phyloP scores from a whole-genome alignment of 92 coral and sea anemone species.

The Palythoa grandis region DNA sequence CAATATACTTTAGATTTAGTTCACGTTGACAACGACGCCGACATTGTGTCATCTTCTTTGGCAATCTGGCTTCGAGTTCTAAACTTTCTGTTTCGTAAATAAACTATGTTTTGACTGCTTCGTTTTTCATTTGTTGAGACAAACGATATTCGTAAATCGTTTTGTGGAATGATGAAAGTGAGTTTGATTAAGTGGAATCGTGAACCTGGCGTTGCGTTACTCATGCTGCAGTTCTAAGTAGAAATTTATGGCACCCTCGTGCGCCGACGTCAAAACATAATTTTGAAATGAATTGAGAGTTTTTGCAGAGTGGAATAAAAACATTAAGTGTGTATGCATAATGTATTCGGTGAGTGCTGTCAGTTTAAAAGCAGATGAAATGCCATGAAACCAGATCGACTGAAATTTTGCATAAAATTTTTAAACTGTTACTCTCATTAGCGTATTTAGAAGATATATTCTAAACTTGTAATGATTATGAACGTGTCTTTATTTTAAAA shows the following conservation, averaged over 20 bases:
- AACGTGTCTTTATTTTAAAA: not conserved
- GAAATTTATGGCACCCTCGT: conserved; percentile 6
- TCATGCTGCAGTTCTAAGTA: too few relatives aligned
- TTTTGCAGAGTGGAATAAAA: not conserved
- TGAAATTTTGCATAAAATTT: not conserved
- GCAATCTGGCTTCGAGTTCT: conserved; percentile 9
- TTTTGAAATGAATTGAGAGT: not conserved
- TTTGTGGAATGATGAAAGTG: not conserved
- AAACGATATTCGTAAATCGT: not conserved
- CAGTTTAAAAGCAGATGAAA: not conserved
- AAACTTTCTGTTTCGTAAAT: not conserved
- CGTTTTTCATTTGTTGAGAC: not conserved
- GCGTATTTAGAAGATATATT: not conserved
- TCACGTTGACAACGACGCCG: not conserved
- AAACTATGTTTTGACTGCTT: not conserved
- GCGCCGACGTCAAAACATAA: conserved; percentile 18
- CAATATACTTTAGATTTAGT: not conserved
- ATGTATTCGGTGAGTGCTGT: not conserved
- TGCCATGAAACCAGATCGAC: not conserved
- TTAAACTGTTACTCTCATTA: not conserved
- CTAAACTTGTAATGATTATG: not conserved
- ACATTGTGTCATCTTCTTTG: not conserved
- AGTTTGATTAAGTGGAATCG: conserved; percentile 14
- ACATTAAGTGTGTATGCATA: not conserved
- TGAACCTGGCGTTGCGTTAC: conserved; percentile 19